Percentiles rank a stretch among this genome's conserved stretches.
These are phyloP conservation scores for Acinonyx jubatus DNA, from an alignment of 2,113 vertebrate species.

Conservation along the genomic window DNA sequence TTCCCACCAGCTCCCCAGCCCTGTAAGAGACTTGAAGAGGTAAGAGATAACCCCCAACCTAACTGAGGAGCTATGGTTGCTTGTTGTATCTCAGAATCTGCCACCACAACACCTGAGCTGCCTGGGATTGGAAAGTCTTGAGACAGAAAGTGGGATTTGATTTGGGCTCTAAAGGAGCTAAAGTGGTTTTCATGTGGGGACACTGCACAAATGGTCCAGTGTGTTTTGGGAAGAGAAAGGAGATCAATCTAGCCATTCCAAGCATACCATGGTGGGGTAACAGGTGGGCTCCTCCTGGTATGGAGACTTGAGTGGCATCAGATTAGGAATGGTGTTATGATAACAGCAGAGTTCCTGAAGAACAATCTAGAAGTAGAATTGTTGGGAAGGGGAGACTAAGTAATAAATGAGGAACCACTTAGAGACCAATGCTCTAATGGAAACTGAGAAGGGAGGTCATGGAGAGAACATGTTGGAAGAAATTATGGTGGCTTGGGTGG, in stretches of 20 bases:
- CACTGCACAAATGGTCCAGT: too few species aligned
- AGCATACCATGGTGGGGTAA: accelerated
- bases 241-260: too few species aligned
- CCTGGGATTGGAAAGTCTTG: not conserved
- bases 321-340: not conserved
- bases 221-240: not conserved
- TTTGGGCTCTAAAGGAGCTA: not conserved
- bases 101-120: not conserved
- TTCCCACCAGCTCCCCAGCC: not conserved
- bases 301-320: not conserved
- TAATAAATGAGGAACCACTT: not conserved
- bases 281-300: not conserved
- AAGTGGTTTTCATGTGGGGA: not conserved
- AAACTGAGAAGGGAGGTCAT: not conserved
- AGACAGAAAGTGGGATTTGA: not conserved
- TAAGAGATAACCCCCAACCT: not conserved
- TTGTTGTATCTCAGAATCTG: not conserved
- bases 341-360: not conserved
- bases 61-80: not conserved
- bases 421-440: not conserved
- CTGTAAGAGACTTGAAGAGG: not conserved
- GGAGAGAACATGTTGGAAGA: not conserved
- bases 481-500: too few species aligned
- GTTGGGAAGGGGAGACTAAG: not conserved
- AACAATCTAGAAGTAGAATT: not conserved